These are phyloP conservation scores for Endomychus coccineus DNA, from an alignment of 2,888 invertebrate species.

Conservation along the genomic window DNA sequence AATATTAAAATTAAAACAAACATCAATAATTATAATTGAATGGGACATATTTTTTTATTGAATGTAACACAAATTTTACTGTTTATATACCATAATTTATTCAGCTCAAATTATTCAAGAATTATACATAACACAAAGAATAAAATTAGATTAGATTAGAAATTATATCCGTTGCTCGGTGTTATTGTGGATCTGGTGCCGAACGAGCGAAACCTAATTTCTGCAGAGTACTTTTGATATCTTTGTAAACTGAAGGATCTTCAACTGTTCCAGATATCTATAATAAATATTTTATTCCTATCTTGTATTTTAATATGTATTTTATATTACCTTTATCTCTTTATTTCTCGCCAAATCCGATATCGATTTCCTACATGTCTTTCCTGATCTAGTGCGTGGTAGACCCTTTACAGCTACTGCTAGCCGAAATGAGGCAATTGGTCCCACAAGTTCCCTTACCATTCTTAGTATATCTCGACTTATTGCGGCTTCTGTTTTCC, in stretches of 20 bases:
- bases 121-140: too few relatives aligned
- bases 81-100: too few relatives aligned
- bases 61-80: too few relatives aligned
- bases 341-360: slow-evolving; percentile 78
- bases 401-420: slow-evolving; percentile 72
- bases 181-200: slow-evolving; percentile 57
- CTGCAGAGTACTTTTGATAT: slow-evolving; percentile 68
- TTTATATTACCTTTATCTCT: slow-evolving; percentile 65
- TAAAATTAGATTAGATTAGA: too few relatives aligned
- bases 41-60: too few relatives aligned
- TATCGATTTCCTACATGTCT: slow-evolving; percentile 71
- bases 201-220: slow-evolving; percentile 66
- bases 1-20: too few relatives aligned
- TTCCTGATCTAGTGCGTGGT: slow-evolving; percentile 84
- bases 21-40: too few relatives aligned
- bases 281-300: slow-evolving; percentile 23
- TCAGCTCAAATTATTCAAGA: too few relatives aligned
- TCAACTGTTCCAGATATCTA: slow-evolving; percentile 80
- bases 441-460: slow-evolving; percentile 66
- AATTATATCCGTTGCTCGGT: too few relatives aligned
- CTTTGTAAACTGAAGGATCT: slow-evolving; percentile 72
- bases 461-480: slow-evolving; percentile 50
- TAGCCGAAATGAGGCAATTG: slow-evolving; percentile 81
- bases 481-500: slow-evolving; percentile 48
- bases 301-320: slow-evolving; percentile 59